Base-by-base conservation (phyloP, 2,888 invertebrate genomes). In the Mystacides longicornis region DNA sequence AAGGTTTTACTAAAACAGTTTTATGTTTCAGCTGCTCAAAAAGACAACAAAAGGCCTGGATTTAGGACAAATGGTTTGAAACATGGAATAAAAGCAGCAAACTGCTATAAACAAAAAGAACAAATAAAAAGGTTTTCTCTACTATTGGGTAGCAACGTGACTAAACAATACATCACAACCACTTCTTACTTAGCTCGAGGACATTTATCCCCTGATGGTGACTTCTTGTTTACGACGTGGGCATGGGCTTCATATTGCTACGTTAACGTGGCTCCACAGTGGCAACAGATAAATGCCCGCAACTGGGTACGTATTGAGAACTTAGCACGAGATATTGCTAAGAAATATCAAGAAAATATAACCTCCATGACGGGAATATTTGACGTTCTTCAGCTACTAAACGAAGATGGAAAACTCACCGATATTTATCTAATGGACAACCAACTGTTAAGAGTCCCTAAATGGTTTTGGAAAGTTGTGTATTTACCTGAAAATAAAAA, bases 121-220 rank as follows among this genome's bases (percentile, higher is more conserved):
- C 58, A 60, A 22, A 9, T 23, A 33, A 57, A 45, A 37, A 66
- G 64, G n/a, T 71, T 75, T 54, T 66, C 63, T 31, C 60, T 63
- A 9, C 58, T 69, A 14, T 63, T 75, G 9, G 69, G 69, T 18
- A 59, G 66, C 5, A 62, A 58, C 14, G 42, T 64, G 37, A 67
- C 69, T 0, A 60, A 69, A 22, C 57, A 64, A 9, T 75, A 70
- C 58, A 65, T 74, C 9, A 66, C 63, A 33, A 54, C 61, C 4
- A 65, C 64, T 49, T 67, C 67, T 2, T 73, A 63, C 63, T 59
- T 75, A 52, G 64, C 73, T 4, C 64, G 73, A 47, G 77, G 77
- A 4, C 78, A 78, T 61, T 64, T 77, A 51, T 67, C 74, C 5
- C 77, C 77, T 2, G 72, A 72, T 63, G 74, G 69, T 2, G 78